Conservation (phyloP, 2,113 vertebrate genomes). For the Psilopogon haemacephalus region DNA sequence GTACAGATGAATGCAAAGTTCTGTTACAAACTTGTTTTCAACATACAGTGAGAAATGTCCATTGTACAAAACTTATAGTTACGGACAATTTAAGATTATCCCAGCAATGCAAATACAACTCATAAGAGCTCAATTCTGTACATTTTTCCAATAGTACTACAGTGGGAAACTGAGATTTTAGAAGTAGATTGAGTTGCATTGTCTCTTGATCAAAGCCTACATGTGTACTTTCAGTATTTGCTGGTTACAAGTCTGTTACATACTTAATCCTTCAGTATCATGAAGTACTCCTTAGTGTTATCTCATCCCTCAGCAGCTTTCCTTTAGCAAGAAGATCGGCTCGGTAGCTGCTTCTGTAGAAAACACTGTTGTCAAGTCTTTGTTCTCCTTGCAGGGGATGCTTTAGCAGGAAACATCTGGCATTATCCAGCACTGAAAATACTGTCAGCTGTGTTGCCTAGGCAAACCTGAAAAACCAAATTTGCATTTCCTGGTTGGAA, state of each 20-base stretch:
- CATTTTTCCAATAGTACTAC: neutral
- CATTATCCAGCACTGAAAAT: conserved; percentile 54
- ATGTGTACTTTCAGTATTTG: neutral
- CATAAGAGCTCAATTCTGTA: conserved; percentile 21
- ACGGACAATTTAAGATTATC: conserved; percentile 65
- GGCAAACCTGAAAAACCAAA: conserved; percentile 55
- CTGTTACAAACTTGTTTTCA: conserved; percentile 71
- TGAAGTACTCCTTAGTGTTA: conserved; percentile 25
- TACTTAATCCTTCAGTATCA: conserved; percentile 20
- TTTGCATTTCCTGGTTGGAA: conserved; percentile 46
- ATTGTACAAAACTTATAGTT: conserved; percentile 66
- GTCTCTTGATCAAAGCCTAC: conserved; percentile 17
- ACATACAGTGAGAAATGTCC: conserved; percentile 64
- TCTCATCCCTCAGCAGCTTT: conserved; percentile 58
- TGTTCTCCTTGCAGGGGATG: conserved; percentile 50
- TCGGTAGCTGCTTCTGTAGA: conserved; percentile 56
- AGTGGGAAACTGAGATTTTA: conserved; percentile 19
- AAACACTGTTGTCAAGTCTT: conserved; percentile 63
- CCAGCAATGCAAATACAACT: conserved; percentile 74
- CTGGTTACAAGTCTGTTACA: neutral
- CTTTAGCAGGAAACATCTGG: conserved; percentile 64
- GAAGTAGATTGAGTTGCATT: neutral
- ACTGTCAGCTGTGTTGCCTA: conserved; percentile 54
- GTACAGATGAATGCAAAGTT: conserved; percentile 62
- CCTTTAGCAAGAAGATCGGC: conserved; percentile 37